A percentile compares a stretch with the other conserved stretches of the same genome.
Conservation (phyloP, 2,888 invertebrate species). For the Diaperis boleti region DNA sequence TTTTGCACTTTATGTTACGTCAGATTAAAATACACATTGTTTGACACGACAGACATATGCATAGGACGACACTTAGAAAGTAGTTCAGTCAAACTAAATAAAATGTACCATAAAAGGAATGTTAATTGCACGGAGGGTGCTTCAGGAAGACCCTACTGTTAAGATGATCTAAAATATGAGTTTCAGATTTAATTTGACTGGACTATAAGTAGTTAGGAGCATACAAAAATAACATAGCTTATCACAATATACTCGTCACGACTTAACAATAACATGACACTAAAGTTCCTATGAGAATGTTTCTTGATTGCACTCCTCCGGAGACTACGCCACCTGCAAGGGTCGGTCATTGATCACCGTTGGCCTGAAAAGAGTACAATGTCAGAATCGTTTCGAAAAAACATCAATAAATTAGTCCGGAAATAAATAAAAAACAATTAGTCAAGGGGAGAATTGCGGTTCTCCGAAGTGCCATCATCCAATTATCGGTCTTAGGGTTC, state of each 20-base stretch:
- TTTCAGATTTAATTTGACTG: no score
- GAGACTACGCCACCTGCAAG: conserved; percentile 51
- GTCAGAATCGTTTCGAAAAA: background rate
- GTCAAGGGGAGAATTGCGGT: no score
- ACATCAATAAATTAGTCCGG: background rate
- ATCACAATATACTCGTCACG: conserved; percentile 42
- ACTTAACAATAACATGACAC: conserved; percentile 18
- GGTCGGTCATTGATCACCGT: conserved; percentile 62
- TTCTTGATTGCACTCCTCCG: conserved; percentile 28
- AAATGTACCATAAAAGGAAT: no score
- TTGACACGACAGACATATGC: conserved; percentile 36
- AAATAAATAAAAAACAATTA: background rate
- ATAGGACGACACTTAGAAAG: no score
- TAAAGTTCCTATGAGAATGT: conserved; percentile 13
- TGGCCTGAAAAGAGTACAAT: conserved; percentile 58
- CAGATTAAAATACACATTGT: conserved; percentile 40
- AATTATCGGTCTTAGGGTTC: no score
- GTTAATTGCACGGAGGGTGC: no score
- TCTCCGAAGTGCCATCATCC: no score
- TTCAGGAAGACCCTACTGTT: conserved; percentile 8
- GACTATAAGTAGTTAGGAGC: no score
- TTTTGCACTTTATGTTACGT: conserved; percentile 39
- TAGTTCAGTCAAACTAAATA: no score
- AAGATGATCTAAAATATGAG: conserved; percentile 13
- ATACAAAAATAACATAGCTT: conserved; percentile 29